phyloP scores from a whole-genome alignment of 1,140 invertebrate species.

The Goniozus legneri region DNA sequence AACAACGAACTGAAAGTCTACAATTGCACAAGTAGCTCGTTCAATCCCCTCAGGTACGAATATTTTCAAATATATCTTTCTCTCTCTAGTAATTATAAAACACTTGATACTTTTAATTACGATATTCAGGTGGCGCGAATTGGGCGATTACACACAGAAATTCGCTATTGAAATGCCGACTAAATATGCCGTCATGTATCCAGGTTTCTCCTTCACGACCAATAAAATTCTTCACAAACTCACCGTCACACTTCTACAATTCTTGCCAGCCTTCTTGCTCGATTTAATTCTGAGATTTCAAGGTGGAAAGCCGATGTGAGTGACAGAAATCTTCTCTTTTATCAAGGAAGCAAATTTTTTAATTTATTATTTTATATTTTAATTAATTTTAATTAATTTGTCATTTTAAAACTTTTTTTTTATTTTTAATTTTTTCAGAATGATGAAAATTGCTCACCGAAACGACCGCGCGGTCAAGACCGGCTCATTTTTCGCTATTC shows the following conservation, averaged over 20 bases:
- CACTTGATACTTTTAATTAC: background rate
- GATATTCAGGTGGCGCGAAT: constrained; percentile 79
- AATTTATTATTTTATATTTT: too few relatives aligned
- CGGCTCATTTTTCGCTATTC: constrained; percentile 82
- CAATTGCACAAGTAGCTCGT: constrained; percentile 83
- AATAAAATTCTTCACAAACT: constrained; percentile 70
- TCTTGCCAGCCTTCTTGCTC: constrained; percentile 74
- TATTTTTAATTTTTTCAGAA: constrained; percentile 54
- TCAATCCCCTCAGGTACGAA: constrained; percentile 69
- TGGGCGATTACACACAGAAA: constrained; percentile 65
- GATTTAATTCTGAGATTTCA: constrained; percentile 68
- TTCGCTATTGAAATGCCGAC: constrained; percentile 72
- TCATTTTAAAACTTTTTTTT: background rate
- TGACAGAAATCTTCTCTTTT: constrained; percentile 23
- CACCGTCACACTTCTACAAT: constrained; percentile 69
- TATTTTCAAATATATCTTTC: background rate
- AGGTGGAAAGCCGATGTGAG: constrained; percentile 77
- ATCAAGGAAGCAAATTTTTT: too few relatives aligned
- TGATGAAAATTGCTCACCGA: constrained; percentile 78
- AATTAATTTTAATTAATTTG: constrained; percentile 17
- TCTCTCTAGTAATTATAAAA: background rate
- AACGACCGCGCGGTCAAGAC: constrained; percentile 73
- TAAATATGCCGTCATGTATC: constrained; percentile 84
- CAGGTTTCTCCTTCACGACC: constrained; percentile 74
- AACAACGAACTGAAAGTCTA: constrained; percentile 71